These are phyloP conservation scores for Luscinia megarhynchos DNA, from an alignment of 2,797 vertebrate species.

Conservation along the genomic window DNA sequence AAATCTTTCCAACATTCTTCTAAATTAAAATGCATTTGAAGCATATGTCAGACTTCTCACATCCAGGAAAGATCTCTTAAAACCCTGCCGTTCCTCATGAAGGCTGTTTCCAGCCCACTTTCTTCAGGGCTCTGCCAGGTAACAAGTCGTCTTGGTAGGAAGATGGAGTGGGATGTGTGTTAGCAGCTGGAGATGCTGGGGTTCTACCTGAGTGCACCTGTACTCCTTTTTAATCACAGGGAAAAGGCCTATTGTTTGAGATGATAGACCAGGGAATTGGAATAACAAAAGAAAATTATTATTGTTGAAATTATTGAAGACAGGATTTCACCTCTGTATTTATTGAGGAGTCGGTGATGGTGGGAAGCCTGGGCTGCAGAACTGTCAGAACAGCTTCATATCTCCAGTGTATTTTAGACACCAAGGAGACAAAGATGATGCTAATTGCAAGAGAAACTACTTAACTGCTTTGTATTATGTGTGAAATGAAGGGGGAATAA, in stretches of 20 bases:
- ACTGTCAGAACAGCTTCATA: not conserved
- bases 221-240: not conserved
- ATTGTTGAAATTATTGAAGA: not conserved
- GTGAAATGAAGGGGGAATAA: conserved; percentile 55
- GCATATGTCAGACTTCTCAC: conserved; percentile 55
- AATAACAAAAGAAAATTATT: not conserved
- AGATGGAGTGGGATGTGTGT: not conserved
- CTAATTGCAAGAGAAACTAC: conserved; percentile 61
- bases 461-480: conserved; percentile 51
- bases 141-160: not conserved
- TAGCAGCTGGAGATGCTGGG: not conserved
- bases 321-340: not conserved
- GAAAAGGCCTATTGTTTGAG: not conserved
- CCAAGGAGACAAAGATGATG: conserved; percentile 47
- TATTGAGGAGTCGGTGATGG: not conserved
- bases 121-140: not conserved
- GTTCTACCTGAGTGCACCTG: not conserved
- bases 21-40: conserved; percentile 48
- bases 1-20: conserved; percentile 54
- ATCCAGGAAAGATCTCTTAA: conserved; percentile 13
- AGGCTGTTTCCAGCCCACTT: conserved; percentile 1
- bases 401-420: conserved; percentile 43
- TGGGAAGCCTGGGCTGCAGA: not conserved
- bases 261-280: not conserved
- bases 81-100: not conserved